These are phyloP conservation scores for Alaudala cheleensis DNA, from an alignment of 2,113 vertebrate species.

Conservation along the genomic window DNA sequence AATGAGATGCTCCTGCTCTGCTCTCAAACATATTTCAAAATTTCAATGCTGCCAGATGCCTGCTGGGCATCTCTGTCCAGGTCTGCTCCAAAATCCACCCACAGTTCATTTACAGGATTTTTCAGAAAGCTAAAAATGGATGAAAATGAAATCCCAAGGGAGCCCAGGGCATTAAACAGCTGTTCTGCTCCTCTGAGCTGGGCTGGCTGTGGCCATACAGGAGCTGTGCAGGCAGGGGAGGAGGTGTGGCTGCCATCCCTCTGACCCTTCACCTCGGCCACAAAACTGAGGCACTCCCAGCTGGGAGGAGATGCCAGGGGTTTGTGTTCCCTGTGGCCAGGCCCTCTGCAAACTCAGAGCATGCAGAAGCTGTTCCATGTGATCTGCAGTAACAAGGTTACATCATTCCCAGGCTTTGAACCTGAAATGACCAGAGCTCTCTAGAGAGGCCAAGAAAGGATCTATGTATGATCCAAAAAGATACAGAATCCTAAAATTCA, in stretches of 20 bases:
- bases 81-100: not conserved
- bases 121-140: not conserved
- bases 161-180: not conserved
- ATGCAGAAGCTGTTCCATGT: not conserved
- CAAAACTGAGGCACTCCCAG: rapidly evolving
- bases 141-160: not conserved
- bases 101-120: not conserved
- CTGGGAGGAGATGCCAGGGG: not conserved
- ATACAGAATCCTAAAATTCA: not conserved
- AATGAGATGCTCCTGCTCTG: rapidly evolving
- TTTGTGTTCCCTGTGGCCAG: rapidly evolving
- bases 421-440: not conserved
- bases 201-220: rapidly evolving
- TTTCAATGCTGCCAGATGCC: not conserved
- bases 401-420: not conserved
- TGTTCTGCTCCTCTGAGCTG: not conserved
- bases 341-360: rapidly evolving
- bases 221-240: not conserved
- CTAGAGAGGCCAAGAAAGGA: not conserved
- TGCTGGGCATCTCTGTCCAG: not conserved
- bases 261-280: not conserved
- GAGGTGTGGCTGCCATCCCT: not conserved
- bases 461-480: not conserved
- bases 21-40: not conserved
- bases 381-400: not conserved